A percentile compares a stretch with the other conserved stretches of the same genome.
Evolutionary conservation across 1,140 invertebrate genomes (phyloP).

Genomic region (Ceratina japonica): DNA sequence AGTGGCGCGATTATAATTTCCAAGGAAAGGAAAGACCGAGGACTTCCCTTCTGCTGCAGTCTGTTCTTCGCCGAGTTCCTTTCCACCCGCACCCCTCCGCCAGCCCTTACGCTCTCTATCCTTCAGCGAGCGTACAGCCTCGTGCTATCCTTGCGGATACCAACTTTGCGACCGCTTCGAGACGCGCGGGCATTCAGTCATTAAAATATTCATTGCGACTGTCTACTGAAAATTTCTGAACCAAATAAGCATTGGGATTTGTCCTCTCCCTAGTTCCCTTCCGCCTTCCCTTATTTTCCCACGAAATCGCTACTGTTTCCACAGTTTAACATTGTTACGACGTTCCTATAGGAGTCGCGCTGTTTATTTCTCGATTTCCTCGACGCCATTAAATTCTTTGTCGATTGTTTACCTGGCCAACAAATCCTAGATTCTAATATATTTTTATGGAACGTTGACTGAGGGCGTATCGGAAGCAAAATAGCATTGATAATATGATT

Average conservation of each 20-base stretch:
- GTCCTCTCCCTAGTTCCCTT: conserved; percentile 3
- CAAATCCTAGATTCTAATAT: too few relatives aligned
- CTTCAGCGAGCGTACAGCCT: not conserved
- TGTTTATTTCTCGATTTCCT: not conserved
- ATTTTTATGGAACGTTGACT: not conserved
- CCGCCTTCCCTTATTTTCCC: not conserved
- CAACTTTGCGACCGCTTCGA: conserved; percentile 55
- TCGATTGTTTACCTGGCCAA: too few relatives aligned
- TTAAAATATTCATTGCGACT: conserved; percentile 64
- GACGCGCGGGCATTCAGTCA: conserved; percentile 61
- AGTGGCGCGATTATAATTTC: conserved; percentile 71
- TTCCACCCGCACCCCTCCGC: conserved; percentile 10
- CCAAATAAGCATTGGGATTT: conserved; percentile 56
- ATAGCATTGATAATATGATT: conserved; percentile 23
- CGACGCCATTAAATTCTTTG: not conserved
- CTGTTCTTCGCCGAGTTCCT: conserved; percentile 42
- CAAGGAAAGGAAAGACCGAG: conserved; percentile 54
- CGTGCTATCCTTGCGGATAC: conserved; percentile 25
- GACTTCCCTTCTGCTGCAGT: conserved; percentile 58
- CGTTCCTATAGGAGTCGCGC: not conserved
- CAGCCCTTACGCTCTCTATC: not conserved
- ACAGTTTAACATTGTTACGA: not conserved
- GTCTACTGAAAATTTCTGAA: conserved; percentile 55
- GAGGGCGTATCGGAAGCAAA: not conserved
- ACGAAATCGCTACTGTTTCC: not conserved